Conservation (phyloP, 2,888 invertebrate species). For the Agelastica alni region DNA sequence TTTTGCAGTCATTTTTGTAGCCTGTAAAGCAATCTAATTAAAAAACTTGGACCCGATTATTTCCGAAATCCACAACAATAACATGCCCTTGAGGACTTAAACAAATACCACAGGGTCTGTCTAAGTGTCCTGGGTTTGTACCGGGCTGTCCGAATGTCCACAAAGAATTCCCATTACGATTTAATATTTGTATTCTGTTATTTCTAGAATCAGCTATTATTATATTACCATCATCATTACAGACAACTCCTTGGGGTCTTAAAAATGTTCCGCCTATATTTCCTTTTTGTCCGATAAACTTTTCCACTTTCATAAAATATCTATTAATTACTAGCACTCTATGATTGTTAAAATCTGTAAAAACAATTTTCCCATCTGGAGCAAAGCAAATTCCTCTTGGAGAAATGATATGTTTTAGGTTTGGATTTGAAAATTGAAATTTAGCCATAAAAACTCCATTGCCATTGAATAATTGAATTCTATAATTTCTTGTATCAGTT, state of each 20-base stretch:
- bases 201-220: slow-evolving; percentile 93
- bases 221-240: slow-evolving; percentile 87
- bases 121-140: slow-evolving; percentile 72
- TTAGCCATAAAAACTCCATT: slow-evolving; percentile 66
- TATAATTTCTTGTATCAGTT: slow-evolving; percentile 92
- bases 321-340: slow-evolving; percentile 79
- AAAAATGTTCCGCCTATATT: slow-evolving; percentile 64
- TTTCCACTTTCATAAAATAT: slow-evolving; percentile 50
- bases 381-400: slow-evolving; percentile 92
- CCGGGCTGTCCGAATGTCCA: slow-evolving; percentile 55
- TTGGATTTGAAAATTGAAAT: slow-evolving; percentile 76
- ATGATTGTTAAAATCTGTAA: slow-evolving; percentile 96
- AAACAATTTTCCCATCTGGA: slow-evolving; percentile 80
- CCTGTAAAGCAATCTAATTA: slow-evolving; percentile 46
- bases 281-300: slow-evolving; percentile 66
- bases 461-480: slow-evolving; percentile 82
- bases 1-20: too few species aligned
- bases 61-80: slow-evolving; percentile 62
- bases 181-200: slow-evolving; percentile 69
- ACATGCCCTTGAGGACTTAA: slow-evolving; percentile 57
- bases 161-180: slow-evolving; percentile 53
- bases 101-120: slow-evolving; percentile 76
- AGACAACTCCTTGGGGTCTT: slow-evolving; percentile 84
- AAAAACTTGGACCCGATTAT: slow-evolving; percentile 60
- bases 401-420: slow-evolving; percentile 73